These are phyloP conservation scores for Protosalanx chinensis DNA, from an alignment of 2,797 vertebrate species.

Conservation along the genomic window DNA sequence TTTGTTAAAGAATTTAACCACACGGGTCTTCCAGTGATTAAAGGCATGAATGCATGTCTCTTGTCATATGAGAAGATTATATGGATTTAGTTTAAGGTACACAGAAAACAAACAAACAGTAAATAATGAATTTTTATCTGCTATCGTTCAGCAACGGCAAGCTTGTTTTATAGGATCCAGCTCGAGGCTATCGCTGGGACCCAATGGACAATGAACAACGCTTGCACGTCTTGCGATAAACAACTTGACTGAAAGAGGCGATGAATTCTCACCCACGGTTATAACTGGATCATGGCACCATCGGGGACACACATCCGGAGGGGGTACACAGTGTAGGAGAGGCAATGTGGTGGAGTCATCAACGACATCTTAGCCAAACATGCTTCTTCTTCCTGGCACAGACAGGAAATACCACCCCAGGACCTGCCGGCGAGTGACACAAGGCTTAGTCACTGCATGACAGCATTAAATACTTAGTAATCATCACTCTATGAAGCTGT, in stretches of 20 bases:
- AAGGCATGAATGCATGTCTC: background rate
- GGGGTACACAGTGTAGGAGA: slow-evolving; percentile 52
- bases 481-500: background rate
- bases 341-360: slow-evolving; percentile 45
- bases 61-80: slow-evolving; percentile 2
- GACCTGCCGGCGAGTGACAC: slow-evolving; percentile 42
- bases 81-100: background rate
- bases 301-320: slow-evolving; percentile 56
- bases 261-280: slow-evolving; percentile 69
- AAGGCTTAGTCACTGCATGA: slow-evolving; percentile 14
- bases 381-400: slow-evolving; percentile 25
- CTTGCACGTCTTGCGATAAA: background rate
- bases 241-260: slow-evolving; percentile 8
- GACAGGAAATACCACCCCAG: slow-evolving; percentile 23
- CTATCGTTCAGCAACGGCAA: background rate
- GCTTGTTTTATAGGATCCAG: background rate
- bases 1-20: slow-evolving; percentile 11
- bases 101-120: background rate
- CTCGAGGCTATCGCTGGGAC: background rate
- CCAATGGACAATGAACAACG: background rate
- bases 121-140: background rate
- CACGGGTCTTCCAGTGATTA: slow-evolving; percentile 20
- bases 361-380: slow-evolving; percentile 49
- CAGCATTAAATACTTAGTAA: background rate
- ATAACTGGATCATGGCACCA: slow-evolving; percentile 68